Conservation (phyloP, 2,888 invertebrate species). For the Sialis lutaria region DNA sequence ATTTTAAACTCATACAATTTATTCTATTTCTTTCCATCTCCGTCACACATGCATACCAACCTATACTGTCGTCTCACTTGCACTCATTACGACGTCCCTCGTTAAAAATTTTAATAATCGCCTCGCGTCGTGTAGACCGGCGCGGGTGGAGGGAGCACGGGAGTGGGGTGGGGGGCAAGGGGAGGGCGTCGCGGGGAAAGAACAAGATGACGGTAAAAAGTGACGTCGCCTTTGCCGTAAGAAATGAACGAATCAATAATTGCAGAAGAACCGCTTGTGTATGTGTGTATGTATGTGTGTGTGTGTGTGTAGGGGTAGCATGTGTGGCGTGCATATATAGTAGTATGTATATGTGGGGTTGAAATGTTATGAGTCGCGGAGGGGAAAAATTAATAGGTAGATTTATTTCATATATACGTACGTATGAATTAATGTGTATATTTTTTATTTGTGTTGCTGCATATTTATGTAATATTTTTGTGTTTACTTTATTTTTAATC, state of each 20-base stretch:
- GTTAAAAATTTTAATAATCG: no score
- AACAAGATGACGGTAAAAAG: background rate
- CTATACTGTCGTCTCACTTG: constrained; percentile 19
- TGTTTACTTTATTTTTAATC: no score
- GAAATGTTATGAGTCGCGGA: background rate
- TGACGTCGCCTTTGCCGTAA: background rate
- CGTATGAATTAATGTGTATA: no score
- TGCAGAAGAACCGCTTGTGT: background rate
- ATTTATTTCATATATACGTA: no score
- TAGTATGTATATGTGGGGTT: background rate
- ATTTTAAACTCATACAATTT: no score
- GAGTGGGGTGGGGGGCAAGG: no score
- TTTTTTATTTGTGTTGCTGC: no score
- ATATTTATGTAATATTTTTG: no score
- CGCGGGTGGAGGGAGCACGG: no score
- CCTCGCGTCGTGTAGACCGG: no score
- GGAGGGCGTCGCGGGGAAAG: constrained; percentile 1
- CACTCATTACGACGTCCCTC: constrained; percentile 14
- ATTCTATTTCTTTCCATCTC: no score
- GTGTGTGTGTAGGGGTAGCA: background rate
- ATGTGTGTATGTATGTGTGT: background rate
- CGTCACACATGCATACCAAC: no score
- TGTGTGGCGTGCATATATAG: background rate
- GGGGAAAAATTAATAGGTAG: background rate
- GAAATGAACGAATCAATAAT: constrained; percentile 6